phyloP scores from a whole-genome alignment of 2,113 vertebrate genomes.

The Crocuta crocuta region DNA sequence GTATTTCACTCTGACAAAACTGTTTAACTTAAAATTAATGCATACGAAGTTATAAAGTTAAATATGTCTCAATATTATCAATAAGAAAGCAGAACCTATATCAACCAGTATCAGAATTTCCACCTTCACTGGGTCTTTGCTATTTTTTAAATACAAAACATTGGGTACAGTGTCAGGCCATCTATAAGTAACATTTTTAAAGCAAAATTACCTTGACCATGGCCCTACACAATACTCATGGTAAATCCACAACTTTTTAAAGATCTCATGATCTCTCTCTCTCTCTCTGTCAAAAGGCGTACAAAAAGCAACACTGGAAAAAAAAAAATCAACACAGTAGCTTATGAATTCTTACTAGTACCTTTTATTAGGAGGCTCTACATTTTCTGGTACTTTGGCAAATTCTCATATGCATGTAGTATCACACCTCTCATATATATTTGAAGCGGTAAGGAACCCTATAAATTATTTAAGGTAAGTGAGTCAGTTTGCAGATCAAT shows the following conservation, averaged over 20 bases:
- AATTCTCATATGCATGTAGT: neutral
- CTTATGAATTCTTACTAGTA: neutral
- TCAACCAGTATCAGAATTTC: conserved; percentile 32
- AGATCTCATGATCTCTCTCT: neutral
- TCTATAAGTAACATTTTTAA: conserved; percentile 27
- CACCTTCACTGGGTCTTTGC: neutral
- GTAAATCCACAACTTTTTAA: conserved; percentile 11
- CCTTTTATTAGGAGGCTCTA: neutral
- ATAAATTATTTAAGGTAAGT: conserved; percentile 47
- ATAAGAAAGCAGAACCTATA: conserved; percentile 28
- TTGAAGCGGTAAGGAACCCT: neutral
- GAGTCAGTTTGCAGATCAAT: conserved; percentile 31
- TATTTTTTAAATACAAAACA: conserved; percentile 28
- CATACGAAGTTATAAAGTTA: conserved; percentile 14
- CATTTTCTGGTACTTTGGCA: neutral
- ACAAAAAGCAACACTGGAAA: neutral
- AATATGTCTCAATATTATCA: neutral
- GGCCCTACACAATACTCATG: neutral
- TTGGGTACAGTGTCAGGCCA: neutral
- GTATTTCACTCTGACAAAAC: conserved; percentile 3
- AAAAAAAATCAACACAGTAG: neutral
- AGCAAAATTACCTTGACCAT: neutral
- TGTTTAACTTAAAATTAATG: neutral
- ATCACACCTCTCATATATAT: neutral
- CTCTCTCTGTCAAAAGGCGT: too few species aligned